Base-by-base conservation (phyloP, 92 coral and sea anemone species). In the Epizoanthus scotinus region DNA sequence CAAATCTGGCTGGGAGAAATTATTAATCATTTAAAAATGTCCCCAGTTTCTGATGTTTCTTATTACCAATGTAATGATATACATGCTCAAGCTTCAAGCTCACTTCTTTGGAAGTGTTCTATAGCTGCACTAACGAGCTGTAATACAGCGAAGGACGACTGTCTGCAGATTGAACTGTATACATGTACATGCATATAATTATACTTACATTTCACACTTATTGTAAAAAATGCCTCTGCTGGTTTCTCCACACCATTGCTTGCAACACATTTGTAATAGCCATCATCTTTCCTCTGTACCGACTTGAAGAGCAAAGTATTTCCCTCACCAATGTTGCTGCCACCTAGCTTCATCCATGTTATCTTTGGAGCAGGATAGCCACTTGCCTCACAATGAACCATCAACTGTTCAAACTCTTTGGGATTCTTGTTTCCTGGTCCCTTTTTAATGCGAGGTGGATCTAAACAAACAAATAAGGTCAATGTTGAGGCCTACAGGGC, bases 151-250 rank as follows among this genome's bases (percentile, higher is more conserved):
- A n/a, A n/a, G n/a, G n/a, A n/a, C n/a, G n/a, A n/a, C n/a, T n/a
- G n/a, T n/a, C n/a, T n/a, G n/a, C n/a, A n/a, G n/a, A n/a, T n/a
- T n/a, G n/a, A n/a, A n/a, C n/a, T n/a, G n/a, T n/a, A n/a, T 34
- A 3, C 4, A 2, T 34, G 40, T 34, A 34, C 40, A 49, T 15
- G 53, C 18, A n/a, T n/a, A n/a, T n/a, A n/a, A n/a, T n/a, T 27
- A 20, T 61, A 94, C 98, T 92, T 87, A 95, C 98, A 95, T 22
- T 82, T 71, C 27, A 95, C 97, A 68, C 84, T 87, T 50, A 95
- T 87, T 31, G 44, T 73, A 53, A 95, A 84, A 25, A 53, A 83
- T 21, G 70, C 74, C 21, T 31, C 61, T 17, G 87, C 94, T 72
- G 85, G 82, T 36, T 78, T 59, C 6, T 87, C 91, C 71, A 87